Evolutionary conservation across 35 echinoderm and acorn worm species (phyloP).

Genomic region (Diadema setosum): DNA sequence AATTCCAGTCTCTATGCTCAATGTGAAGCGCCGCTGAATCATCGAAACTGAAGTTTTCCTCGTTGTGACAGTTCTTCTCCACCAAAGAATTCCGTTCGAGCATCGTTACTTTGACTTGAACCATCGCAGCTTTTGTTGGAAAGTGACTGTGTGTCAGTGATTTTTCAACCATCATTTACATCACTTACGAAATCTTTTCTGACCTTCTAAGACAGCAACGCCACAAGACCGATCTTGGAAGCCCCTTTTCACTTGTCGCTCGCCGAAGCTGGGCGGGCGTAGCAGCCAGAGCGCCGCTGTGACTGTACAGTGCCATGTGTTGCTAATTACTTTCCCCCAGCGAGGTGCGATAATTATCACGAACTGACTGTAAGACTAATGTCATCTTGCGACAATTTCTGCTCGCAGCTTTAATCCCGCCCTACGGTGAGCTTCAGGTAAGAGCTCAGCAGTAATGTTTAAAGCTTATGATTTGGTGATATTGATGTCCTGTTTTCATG

Average conservation of each 20-base stretch:
- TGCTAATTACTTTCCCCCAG: slow-evolving; percentile 13
- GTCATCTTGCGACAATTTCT: not conserved
- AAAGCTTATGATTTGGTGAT: no score
- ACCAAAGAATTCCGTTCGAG: not conserved
- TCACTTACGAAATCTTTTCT: not conserved
- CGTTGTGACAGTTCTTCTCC: not conserved
- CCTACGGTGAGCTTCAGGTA: not conserved
- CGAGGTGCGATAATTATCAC: slow-evolving; percentile 3
- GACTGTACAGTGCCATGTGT: not conserved
- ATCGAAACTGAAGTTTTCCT: not conserved
- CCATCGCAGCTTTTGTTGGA: not conserved
- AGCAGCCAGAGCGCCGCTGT: not conserved
- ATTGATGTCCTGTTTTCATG: no score
- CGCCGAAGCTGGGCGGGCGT: slow-evolving; percentile 3
- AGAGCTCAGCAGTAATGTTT: no score
- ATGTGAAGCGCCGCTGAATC: not conserved
- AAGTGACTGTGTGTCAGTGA: not conserved
- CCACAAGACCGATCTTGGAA: not conserved
- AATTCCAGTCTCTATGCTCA: not conserved
- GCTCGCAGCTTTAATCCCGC: not conserved
- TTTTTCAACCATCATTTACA: not conserved
- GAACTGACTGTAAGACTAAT: not conserved
- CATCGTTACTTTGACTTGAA: no score
- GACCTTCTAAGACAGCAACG: not conserved
- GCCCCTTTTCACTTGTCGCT: not conserved